Conservation (phyloP, 2,888 invertebrate species). For the Camptogramma bilineatum region DNA sequence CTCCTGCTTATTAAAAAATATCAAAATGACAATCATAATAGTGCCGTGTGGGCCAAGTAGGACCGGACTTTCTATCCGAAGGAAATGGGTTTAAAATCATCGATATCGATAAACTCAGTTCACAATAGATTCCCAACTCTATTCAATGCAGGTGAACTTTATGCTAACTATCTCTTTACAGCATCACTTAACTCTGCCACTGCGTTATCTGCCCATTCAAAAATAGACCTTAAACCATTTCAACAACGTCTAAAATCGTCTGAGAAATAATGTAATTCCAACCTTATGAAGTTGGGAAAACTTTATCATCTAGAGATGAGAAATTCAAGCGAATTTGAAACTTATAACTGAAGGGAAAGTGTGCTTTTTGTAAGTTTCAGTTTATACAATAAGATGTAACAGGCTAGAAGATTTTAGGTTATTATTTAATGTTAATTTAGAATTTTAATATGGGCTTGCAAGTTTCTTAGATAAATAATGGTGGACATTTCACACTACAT, state of each 20-base stretch:
- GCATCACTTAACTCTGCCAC: slow-evolving; percentile 60
- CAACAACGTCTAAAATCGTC: slow-evolving; percentile 5
- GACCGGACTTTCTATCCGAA: no score
- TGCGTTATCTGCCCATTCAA: slow-evolving; percentile 28
- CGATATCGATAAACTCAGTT: slow-evolving; percentile 31
- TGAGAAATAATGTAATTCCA: not conserved
- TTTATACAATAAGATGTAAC: slow-evolving; percentile 8
- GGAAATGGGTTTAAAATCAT: no score
- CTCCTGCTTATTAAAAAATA: no score
- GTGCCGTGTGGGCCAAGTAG: no score
- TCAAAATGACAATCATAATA: no score
- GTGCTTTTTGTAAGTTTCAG: slow-evolving; percentile 14
- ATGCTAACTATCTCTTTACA: slow-evolving; percentile 67
- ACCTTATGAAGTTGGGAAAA: slow-evolving; percentile 2
- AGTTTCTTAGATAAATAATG: not conserved
- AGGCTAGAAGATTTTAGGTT: slow-evolving; percentile 17
- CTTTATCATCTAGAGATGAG: slow-evolving; percentile 26
- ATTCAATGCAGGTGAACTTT: slow-evolving; percentile 60
- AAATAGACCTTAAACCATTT: not conserved
- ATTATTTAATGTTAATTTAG: slow-evolving; percentile 18
- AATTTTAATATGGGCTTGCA: not conserved
- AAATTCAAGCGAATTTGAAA: not conserved
- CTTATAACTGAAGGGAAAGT: not conserved
- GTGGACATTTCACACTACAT: not conserved
- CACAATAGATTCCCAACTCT: slow-evolving; percentile 20